phyloP scores from a whole-genome alignment of 2,888 invertebrate species.

The Nomada fabriciana region DNA sequence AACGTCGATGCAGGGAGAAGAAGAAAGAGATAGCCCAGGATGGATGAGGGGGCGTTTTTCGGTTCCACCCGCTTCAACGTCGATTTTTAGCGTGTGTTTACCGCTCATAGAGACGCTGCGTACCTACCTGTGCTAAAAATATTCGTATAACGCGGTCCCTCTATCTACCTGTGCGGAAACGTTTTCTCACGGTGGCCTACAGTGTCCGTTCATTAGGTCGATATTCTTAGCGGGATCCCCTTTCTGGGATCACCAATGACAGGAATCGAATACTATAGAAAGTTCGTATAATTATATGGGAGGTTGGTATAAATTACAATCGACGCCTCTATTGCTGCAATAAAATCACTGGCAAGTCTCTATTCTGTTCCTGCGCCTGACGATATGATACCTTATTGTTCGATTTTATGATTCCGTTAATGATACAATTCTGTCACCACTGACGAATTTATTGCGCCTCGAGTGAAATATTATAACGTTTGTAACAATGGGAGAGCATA shows the following conservation, averaged over 20 bases:
- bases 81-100: slow-evolving; percentile 57
- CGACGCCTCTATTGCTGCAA: slow-evolving; percentile 4
- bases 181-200: slow-evolving; percentile 45
- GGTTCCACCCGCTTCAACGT: slow-evolving; percentile 54
- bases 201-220: slow-evolving; percentile 51
- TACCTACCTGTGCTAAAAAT: slow-evolving; percentile 59
- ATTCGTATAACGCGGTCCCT: not conserved
- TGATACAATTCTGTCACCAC: slow-evolving; percentile 26
- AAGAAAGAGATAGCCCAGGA: slow-evolving; percentile 29
- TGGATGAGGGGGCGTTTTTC: slow-evolving; percentile 68
- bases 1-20: slow-evolving; percentile 38
- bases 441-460: slow-evolving; percentile 40
- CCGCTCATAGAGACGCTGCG: slow-evolving; percentile 39
- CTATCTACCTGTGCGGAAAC: slow-evolving; percentile 41
- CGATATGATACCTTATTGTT: not conserved
- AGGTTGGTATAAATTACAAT: slow-evolving; percentile 37
- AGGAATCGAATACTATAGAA: slow-evolving; percentile 32
- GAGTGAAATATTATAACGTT: no score
- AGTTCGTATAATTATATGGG: slow-evolving; percentile 47
- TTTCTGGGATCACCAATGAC: slow-evolving; percentile 38
- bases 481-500: not conserved
- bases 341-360: not conserved
- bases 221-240: slow-evolving; percentile 34
- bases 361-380: not conserved
- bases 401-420: slow-evolving; percentile 48